A percentile compares a stretch with the other conserved stretches of the same genome.
Conservation (phyloP, 2,113 vertebrate species). For the Athene noctua region DNA sequence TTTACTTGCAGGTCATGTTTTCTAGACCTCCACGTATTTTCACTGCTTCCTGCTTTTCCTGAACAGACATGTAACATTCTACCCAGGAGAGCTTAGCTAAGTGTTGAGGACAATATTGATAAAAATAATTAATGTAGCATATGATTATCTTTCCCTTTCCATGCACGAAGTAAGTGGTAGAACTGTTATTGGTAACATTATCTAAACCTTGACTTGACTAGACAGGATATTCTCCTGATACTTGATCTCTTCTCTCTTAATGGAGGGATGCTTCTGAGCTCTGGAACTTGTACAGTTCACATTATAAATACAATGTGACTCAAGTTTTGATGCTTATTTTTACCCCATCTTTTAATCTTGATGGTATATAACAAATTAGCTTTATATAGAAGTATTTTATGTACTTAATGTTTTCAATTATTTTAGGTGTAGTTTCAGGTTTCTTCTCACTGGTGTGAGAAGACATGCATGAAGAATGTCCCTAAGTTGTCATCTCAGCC, state of each 20-base stretch:
- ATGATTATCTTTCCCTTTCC: neutral
- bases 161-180: neutral
- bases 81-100: neutral
- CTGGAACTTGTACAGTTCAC: neutral
- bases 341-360: neutral
- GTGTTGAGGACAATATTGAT: neutral
- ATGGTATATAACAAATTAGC: neutral
- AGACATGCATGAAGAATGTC: neutral
- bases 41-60: neutral
- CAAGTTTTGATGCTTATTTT: neutral
- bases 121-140: neutral
- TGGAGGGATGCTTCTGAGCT: neutral
- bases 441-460: neutral
- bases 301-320: neutral
- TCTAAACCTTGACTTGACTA: neutral
- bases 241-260: neutral
- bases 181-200: neutral
- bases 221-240: neutral
- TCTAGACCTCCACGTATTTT: neutral
- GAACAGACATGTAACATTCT: neutral
- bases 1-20: neutral
- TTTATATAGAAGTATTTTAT: neutral
- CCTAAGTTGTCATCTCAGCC: neutral
- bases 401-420: neutral
- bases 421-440: neutral